Evolutionary conservation across 2,113 vertebrate genomes (phyloP), one percentile per base, ranked within the genome.

Genomic region (Petrocephalus microphthalmus): DNA sequence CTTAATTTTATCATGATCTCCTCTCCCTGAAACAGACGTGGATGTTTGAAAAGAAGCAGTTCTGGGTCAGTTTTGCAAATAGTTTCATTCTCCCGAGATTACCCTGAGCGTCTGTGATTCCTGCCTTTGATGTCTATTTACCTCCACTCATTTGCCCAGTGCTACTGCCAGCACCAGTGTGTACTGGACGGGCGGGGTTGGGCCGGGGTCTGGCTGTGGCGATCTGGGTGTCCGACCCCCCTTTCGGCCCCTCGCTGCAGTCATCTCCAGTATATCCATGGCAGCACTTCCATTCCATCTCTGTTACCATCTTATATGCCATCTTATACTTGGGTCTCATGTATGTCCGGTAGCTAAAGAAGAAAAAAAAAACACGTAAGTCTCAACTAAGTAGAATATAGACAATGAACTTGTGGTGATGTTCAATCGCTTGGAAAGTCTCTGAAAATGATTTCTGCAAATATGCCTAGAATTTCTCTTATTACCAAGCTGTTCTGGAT

Each of bases 221-320:
- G 4, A 93, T 90, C 0, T 96, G 92, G 1, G 94, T 90, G 87
- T 90, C 92, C 0, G 89, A 91, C 57, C 93, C 92, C 45, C 92
- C 93, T 3, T 88, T 89, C 0, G 94, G 94, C 2, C 95, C 95
- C 15, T 94, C 90, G 0, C 88, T 93, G 89, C 98, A 99, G 93
- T 98, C 96, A 0, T 95, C 95, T 0, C 98, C 98, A 1, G 96
- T 94, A 54, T 95, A 99, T 1, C 98, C 98, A 64, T 97, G 97
- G 89, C 98, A 99, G 93, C 98, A 99, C 89, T 95, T 96, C 98
- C 98, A 99, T 91, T 98, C 97, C 96, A 98, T 96, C 87, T 97
- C 97, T 0, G 97, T 96, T 64, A 97, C 96, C 2, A 97, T 97
- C 87, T 99, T 96, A 92, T 98, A 97, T 19, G 97, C 93, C 90